Conservation (phyloP, 2,113 vertebrate species). For the Ptyas mucosa region DNA sequence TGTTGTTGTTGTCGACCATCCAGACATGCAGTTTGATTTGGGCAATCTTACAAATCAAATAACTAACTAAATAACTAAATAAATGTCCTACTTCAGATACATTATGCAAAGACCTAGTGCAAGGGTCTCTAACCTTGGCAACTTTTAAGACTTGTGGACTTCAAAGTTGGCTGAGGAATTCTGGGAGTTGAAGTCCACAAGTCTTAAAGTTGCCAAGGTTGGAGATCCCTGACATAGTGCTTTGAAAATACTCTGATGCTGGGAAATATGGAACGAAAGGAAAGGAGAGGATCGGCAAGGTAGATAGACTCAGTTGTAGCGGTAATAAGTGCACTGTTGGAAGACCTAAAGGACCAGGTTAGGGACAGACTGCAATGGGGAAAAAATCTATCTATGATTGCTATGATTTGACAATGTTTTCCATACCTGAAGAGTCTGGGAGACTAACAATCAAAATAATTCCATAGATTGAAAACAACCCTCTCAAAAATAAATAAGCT, state of each 20-base stretch:
- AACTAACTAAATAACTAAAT: background rate
- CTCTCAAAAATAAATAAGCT: background rate
- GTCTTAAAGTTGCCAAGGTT: no score
- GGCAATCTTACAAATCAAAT: background rate
- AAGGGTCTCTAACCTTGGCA: no score
- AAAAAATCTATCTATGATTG: background rate
- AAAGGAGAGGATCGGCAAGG: background rate
- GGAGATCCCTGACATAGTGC: background rate
- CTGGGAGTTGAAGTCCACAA: no score
- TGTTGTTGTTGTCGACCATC: background rate
- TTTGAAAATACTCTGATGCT: background rate
- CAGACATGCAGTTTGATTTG: background rate
- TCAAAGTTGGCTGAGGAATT: no score
- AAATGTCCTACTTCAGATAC: background rate
- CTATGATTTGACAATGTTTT: background rate
- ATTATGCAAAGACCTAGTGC: background rate
- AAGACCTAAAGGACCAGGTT: background rate
- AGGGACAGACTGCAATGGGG: background rate
- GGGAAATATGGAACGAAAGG: background rate
- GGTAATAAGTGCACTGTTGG: background rate
- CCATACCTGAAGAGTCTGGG: background rate
- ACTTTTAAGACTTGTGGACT: no score
- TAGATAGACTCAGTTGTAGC: background rate
- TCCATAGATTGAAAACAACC: background rate
- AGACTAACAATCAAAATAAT: background rate